Conservation (phyloP, 2,888 invertebrate genomes). For the Microdon myrmicae region DNA sequence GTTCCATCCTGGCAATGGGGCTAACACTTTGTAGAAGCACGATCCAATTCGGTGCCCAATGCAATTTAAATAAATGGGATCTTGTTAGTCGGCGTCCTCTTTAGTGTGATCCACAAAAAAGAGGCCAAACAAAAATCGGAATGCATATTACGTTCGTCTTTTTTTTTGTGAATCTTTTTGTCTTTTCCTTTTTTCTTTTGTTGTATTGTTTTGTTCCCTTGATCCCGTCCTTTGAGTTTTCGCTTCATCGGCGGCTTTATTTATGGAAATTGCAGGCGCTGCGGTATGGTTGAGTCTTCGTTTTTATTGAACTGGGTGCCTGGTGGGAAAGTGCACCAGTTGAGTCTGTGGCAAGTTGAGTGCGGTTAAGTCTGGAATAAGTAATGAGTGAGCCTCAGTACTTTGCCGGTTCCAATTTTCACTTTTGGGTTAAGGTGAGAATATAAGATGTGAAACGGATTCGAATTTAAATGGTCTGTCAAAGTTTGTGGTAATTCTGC, state of each 20-base stretch:
- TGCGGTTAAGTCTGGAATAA: conserved; percentile 44
- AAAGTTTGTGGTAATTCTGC: too few relatives aligned
- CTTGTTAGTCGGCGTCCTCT: conserved; percentile 49
- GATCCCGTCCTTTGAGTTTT: conserved; percentile 26
- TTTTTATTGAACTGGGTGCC: conserved; percentile 35
- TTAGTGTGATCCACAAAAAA: conserved; percentile 40
- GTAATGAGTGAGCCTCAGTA: conserved; percentile 49
- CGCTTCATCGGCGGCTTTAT: conserved; percentile 34
- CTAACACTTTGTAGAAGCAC: conserved; percentile 41
- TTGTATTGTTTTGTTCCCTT: too few relatives aligned
- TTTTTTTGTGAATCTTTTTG: too few relatives aligned
- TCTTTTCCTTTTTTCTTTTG: conserved; percentile 10
- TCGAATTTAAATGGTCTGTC: background rate
- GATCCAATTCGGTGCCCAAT: conserved; percentile 53
- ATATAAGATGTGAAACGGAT: background rate
- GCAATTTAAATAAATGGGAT: conserved; percentile 53
- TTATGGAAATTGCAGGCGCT: conserved; percentile 52
- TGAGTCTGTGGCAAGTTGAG: conserved; percentile 32
- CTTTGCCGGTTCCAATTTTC: conserved; percentile 39
- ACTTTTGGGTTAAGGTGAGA: conserved; percentile 20
- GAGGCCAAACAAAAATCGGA: too few relatives aligned
- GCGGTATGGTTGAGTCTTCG: conserved; percentile 42
- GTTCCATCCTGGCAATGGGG: conserved; percentile 24
- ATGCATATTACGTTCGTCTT: conserved; percentile 45
- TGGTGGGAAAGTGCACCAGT: conserved; percentile 49